phyloP scores from a whole-genome alignment of 2,797 vertebrate genomes.

The Acrossocheilus fasciatus region DNA sequence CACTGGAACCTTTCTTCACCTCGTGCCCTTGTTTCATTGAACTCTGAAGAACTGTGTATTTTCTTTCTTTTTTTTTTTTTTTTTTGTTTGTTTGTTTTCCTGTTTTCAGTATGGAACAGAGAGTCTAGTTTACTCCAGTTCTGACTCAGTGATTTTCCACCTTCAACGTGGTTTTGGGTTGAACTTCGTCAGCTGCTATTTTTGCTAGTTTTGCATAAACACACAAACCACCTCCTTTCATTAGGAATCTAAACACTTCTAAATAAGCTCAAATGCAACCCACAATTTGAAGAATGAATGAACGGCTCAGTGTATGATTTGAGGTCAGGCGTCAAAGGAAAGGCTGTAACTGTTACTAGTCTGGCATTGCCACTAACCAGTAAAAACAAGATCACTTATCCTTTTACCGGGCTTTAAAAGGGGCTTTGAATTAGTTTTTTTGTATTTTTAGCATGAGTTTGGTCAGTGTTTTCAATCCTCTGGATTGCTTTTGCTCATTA shows the following conservation, averaged over 20 bases:
- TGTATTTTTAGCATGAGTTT: not conserved
- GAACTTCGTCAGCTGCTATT: conserved; percentile 56
- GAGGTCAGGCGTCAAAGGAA: conserved; percentile 67
- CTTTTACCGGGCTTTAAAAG: conserved; percentile 25
- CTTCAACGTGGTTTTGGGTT: conserved; percentile 52
- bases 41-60: not conserved
- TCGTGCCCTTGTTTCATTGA: conserved; percentile 55
- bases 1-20: conserved; percentile 42
- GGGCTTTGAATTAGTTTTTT: not conserved
- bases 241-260: conserved; percentile 60
- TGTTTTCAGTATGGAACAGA: conserved; percentile 16
- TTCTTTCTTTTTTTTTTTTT: not conserved
- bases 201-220: conserved; percentile 71
- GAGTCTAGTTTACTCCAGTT: conserved; percentile 21
- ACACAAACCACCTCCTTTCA: conserved; percentile 59
- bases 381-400: conserved; percentile 41
- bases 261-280: conserved; percentile 62
- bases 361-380: conserved; percentile 11
- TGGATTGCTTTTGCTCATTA: not conserved
- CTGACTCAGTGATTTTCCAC: conserved; percentile 69
- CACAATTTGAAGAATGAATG: conserved; percentile 62
- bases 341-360: conserved; percentile 67
- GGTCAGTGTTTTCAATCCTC: not conserved
- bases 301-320: conserved; percentile 72
- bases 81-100: conserved; percentile 4